phyloP scores from a whole-genome alignment of 2,888 invertebrate genomes.

The Drosophila pegasa region DNA sequence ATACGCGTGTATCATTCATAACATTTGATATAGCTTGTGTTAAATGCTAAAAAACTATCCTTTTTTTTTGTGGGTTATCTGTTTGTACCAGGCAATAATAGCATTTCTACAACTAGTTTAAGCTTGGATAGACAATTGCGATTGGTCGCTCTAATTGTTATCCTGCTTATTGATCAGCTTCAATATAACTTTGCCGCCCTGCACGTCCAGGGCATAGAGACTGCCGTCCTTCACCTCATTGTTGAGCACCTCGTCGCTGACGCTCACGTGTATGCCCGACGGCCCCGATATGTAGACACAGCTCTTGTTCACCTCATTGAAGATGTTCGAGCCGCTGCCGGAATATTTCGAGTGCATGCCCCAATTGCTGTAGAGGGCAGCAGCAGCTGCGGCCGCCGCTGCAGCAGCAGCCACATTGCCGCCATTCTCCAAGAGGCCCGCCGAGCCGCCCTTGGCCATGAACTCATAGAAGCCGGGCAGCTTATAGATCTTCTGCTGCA shows the following conservation, averaged over 20 bases:
- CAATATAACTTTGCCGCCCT: conserved; percentile 85
- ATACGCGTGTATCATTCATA: conserved; percentile 27
- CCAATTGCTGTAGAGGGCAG: conserved; percentile 71
- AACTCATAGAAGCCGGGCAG: conserved; percentile 86
- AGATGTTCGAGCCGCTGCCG: conserved; percentile 84
- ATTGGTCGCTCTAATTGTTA: conserved; percentile 58
- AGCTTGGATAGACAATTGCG: not conserved
- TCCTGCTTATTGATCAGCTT: conserved; percentile 85
- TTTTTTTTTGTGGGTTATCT: conserved; percentile 28
- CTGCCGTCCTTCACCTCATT: conserved; percentile 92
- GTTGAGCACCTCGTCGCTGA: conserved; percentile 93
- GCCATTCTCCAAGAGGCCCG: conserved; percentile 71
- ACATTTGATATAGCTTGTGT: conserved; percentile 19
- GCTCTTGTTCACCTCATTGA: conserved; percentile 86
- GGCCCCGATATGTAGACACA: conserved; percentile 93
- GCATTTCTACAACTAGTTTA: conserved; percentile 29
- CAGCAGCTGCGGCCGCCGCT: conserved; percentile 39
- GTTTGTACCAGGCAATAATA: conserved; percentile 16
- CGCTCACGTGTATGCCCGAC: conserved; percentile 92
- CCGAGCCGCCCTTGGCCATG: conserved; percentile 75
- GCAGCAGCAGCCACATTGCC: conserved; percentile 26
- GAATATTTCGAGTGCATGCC: conserved; percentile 84
- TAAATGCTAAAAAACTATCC: conserved; percentile 74
- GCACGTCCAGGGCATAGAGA: conserved; percentile 88
- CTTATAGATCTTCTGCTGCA: conserved; percentile 88